Base-by-base conservation (phyloP, 2,888 invertebrate genomes). In the Melangyna quadrimaculata region DNA sequence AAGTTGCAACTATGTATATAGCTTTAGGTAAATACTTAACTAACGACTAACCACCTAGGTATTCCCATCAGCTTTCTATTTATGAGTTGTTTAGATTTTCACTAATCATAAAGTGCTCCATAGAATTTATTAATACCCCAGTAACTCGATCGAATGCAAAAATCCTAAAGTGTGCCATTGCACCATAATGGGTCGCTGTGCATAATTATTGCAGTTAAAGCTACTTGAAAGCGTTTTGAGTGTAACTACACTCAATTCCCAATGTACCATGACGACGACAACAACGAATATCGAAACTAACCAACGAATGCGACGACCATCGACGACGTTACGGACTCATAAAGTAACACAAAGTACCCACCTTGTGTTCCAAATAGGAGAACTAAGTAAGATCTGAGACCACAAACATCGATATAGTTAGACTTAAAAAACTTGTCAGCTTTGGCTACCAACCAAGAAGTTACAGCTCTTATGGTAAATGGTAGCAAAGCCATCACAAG, bases 311-410 rank as follows among this genome's bases (percentile, higher is more conserved):
- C n/a, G n/a, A n/a, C n/a, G 3, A 37, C 37, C 10, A 14, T 0
- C 32, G 32, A 9, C 32, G 9, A 32, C 1, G 40, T 9, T 6
- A 2, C 40, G 17, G 37, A 37, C 8, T 43, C 8, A 17, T 43
- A 43, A n/a, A 43, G 40, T 43, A 43, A n/a, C 40, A 43, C 40
- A 6, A 7, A 43, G 7, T 27, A 27, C 6, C 27, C 17, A 43
- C 17, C 40, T 43, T 43, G 19, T 78, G 80, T 84, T 84, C 84
- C 84, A 84, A 53, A 77, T 84, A 55, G 55, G 57, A 78, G 73
- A 78, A 32, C 57, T 0, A 57, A 32, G 32, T 0, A 57, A 32
- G 32, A 57, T 57, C 27, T 19, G 17, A 59, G 14, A 59, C 73
- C 72, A 65, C 61, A 82, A 57, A 40, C 48, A 55, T 75, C 45